Evolutionary conservation across 1,140 invertebrate genomes (phyloP).

Genomic region (Sycobia sp.): DNA sequence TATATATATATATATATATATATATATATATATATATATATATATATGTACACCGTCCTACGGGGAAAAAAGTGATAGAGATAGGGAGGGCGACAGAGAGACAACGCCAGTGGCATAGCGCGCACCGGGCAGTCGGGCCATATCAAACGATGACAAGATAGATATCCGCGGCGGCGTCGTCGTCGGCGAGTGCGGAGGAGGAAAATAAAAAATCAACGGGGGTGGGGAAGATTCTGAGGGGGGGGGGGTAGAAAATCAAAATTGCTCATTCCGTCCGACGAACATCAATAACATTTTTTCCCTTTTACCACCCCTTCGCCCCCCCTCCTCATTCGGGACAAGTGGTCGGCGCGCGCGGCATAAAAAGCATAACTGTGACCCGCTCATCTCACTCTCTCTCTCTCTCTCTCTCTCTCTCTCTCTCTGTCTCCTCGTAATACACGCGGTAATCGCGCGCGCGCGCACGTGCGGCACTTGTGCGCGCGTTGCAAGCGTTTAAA

Average conservation of each 20-base stretch:
- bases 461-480: constrained; percentile 13
- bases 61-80: neutral
- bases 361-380: constrained; percentile 41
- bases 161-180: neutral
- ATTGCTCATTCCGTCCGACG: constrained; percentile 34
- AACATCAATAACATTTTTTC: constrained; percentile 35
- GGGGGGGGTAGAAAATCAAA: constrained; percentile 33
- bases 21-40: too few species aligned
- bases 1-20: too few species aligned
- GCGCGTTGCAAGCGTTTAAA: constrained; percentile 3
- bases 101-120: neutral
- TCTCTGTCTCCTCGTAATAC: constrained; percentile 3
- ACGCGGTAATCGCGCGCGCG: neutral
- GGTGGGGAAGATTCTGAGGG: too few species aligned
- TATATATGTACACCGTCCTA: too few species aligned
- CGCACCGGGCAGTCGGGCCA: neutral
- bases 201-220: neutral
- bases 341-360: neutral
- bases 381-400: too few species aligned
- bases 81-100: neutral
- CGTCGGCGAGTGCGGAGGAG: neutral
- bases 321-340: too few species aligned
- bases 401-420: too few species aligned
- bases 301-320: neutral
- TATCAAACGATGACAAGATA: constrained; percentile 32